Evolutionary conservation across 2,888 invertebrate species (phyloP).

Genomic region (Hemicrepidius hirtus): DNA sequence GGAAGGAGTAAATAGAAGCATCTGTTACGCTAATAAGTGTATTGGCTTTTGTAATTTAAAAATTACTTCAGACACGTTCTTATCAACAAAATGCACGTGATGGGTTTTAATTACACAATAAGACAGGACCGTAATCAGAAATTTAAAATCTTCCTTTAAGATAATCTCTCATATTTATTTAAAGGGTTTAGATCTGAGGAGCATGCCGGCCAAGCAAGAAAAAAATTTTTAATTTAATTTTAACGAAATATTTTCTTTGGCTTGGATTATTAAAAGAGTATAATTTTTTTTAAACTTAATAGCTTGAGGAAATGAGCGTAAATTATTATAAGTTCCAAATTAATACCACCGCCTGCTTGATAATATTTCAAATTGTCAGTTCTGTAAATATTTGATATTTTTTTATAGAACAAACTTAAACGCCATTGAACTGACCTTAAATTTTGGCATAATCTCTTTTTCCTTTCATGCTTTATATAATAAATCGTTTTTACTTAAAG

Average conservation of each 20-base stretch:
- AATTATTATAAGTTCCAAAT: not conserved
- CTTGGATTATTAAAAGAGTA: too few species aligned
- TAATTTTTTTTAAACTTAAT: too few species aligned
- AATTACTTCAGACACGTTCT: not conserved
- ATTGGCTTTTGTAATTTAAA: constrained; percentile 11
- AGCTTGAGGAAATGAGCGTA: not conserved
- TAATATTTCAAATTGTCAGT: not conserved
- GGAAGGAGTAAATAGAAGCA: constrained; percentile 24
- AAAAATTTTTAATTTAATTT: too few species aligned
- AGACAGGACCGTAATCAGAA: too few species aligned
- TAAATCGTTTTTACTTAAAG: not conserved
- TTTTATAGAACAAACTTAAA: constrained; percentile 1
- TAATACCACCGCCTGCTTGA: not conserved
- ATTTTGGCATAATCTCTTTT: not conserved
- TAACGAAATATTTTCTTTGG: too few species aligned
- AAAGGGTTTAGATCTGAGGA: too few species aligned
- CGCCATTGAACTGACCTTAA: constrained; percentile 18
- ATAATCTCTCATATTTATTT: too few species aligned
- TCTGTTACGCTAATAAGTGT: constrained; percentile 15
- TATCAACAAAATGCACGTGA: constrained; percentile 13
- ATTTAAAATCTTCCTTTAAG: too few species aligned
- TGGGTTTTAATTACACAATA: not conserved
- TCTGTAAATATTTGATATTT: constrained; percentile 3
- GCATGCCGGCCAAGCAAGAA: too few species aligned
- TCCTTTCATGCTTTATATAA: constrained; percentile 1